Base-by-base conservation (phyloP, 2,888 invertebrate genomes). In the Protophormia terraenovae region DNA sequence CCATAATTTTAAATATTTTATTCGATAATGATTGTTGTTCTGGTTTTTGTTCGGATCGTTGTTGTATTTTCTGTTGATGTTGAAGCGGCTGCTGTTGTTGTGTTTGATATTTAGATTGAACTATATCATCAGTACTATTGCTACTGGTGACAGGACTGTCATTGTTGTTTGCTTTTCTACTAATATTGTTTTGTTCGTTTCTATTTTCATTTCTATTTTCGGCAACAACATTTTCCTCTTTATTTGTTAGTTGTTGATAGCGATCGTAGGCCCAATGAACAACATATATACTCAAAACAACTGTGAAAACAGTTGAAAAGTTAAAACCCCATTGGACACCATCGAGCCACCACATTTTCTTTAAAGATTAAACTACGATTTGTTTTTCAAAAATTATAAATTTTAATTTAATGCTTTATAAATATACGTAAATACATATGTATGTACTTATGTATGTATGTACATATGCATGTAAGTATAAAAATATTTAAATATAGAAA, bases 251-350 rank as follows among this genome's bases (percentile, higher is more conserved):
- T 14, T 82, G 78, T 32, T 60, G 78, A 60, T 78, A 82, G 22
- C 55, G 60, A 24, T 64, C 69, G 35, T 82, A 73, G 50, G 66
- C 82, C 85, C 82, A 85, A 75, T 66, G 75, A 29, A 75, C 55
- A 24, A 78, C 64, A 45, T 82, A 85, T 22, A 79, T 47, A 27
- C 78, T 64, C 78, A 78, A 58, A 10, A 38, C 22, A 22, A 79
- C 50, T 58, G 78, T 66, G 10, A 82, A 7, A 55, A 60, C 41
- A 29, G 85, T 79, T 32, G 75, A 22, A 38, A 82, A 76, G 66
- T 85, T 73, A 10, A 79, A 79, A 45, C 66, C 32, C 78, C 73
- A 82, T 60, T 79, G 73, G 8, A 85, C 5, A 73, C 73, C 85
- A 64, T 77, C 55, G 7, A 71, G 58, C 75, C 45, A 75, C 78